These are phyloP conservation scores for Gila robusta DNA, from an alignment of 2,797 vertebrate species.

Conservation along the genomic window DNA sequence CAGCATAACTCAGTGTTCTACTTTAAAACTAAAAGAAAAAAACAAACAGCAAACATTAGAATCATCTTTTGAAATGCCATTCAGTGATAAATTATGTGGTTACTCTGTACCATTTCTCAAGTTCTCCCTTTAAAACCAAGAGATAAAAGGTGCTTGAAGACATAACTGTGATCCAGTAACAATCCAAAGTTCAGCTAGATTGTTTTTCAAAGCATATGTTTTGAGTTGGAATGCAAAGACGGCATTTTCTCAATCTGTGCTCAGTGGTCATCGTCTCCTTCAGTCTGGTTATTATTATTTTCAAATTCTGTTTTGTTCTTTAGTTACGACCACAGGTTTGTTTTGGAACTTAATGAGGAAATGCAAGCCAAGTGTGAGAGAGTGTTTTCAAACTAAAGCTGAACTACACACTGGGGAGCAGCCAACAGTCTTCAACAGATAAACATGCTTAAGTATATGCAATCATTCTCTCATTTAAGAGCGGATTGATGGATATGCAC, in stretches of 20 bases:
- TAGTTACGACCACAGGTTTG: conserved; percentile 26
- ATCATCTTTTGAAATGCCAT: conserved; percentile 27
- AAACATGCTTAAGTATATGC: conserved; percentile 25
- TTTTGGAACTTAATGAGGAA: conserved; percentile 37
- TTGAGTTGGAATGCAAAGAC: conserved; percentile 6
- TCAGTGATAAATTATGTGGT: neutral
- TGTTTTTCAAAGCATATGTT: conserved; percentile 31
- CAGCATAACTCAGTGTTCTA: conserved; percentile 11
- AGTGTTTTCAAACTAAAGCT: conserved; percentile 45
- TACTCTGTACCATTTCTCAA: neutral
- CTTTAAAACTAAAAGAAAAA: conserved; percentile 5
- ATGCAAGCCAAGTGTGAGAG: conserved; percentile 35
- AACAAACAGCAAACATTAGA: neutral
- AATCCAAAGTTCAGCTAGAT: neutral
- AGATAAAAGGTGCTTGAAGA: conserved; percentile 18
- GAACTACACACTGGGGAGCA: conserved; percentile 25
- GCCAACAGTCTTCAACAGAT: conserved; percentile 18
- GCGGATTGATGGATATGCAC: conserved; percentile 15
- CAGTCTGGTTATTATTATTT: conserved; percentile 45
- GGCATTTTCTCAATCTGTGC: conserved; percentile 2
- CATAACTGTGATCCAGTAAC: conserved; percentile 6
- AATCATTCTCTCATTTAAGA: conserved; percentile 44
- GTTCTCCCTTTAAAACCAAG: neutral
- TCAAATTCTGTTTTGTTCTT: conserved; percentile 28
- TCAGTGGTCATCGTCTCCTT: conserved; percentile 20